Base-by-base conservation (phyloP, 30 jellyfish, hydroid and myxozoan genomes). In the Hydractinia symbiolongicarpus region DNA sequence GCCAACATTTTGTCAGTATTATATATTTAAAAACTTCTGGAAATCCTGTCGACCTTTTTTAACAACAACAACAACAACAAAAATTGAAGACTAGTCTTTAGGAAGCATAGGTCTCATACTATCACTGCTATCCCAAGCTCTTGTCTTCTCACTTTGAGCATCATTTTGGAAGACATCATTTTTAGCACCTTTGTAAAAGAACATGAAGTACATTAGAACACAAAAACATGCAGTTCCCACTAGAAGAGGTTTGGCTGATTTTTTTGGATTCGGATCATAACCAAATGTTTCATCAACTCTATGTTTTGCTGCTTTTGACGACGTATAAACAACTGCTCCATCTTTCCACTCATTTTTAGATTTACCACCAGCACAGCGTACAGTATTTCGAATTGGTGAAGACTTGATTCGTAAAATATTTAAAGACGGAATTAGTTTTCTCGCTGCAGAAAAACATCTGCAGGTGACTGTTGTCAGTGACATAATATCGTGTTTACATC, bases 291-390 rank as follows among this genome's bases (percentile, higher is more conserved):
- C 30, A 56, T 77, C 60, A n/a, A 77, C 85, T 17, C 56, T 55
- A 55, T 77, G 85, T n/a, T 61, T 77, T 16, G 85, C 85, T 9
- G 85, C 85, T 49, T 55, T 77, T 9, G 85, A 77, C 17, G 83
- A 54, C 54, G 85, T 54, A 77, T 17, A 77, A 11, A 54, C 50
- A 17, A 61, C 85, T 54, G 79, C 80, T 15, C 53, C 79, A 51
- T 54, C 50, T 77, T 77, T 54, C 77, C 57, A 52, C 60, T 55
- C 79, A 58, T 6, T 50, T 13, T 15, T 51, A 50, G 49, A 6
- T 66, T 66, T 66, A 53, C 15, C 15, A 66, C 15, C 15, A 17
- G 21, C 53, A 66, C 50, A 8, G 76, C 76, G 44, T 30, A 30
- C 44, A 30, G 44, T 30, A 30, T 30, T 30, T 30, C 44, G 44